These are phyloP conservation scores for Ceyx melanurus DNA, from an alignment of 2,113 vertebrate species.

Conservation along the genomic window DNA sequence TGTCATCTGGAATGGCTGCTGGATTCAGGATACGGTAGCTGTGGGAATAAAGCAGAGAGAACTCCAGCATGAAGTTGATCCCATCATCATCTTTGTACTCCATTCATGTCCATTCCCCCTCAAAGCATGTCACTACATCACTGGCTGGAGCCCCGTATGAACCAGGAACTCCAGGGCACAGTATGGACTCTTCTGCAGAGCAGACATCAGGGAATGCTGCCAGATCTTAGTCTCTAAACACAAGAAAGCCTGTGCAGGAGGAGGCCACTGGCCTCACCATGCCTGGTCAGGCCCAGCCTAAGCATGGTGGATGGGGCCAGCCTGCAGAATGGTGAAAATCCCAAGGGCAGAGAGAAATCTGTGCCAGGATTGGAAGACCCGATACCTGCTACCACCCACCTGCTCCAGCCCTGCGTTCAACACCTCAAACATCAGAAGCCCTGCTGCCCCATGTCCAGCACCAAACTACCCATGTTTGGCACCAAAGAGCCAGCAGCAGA, in stretches of 20 bases:
- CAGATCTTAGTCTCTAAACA: neutral
- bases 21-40: slow-evolving; percentile 95
- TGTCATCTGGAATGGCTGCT: slow-evolving; percentile 90
- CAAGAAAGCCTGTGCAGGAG: neutral
- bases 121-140: neutral
- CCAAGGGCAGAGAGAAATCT: neutral
- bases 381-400: neutral
- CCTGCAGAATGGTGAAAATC: neutral
- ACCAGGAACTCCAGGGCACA: neutral
- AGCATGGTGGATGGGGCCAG: neutral
- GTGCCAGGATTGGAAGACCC: neutral
- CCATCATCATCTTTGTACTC: neutral
- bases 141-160: neutral
- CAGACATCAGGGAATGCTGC: neutral
- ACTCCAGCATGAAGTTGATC: neutral
- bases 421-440: neutral
- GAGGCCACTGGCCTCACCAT: neutral
- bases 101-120: neutral
- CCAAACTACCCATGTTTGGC: neutral
- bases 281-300: neutral
- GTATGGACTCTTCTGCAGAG: neutral
- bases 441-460: neutral
- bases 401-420: neutral
- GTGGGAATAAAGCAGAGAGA: neutral
- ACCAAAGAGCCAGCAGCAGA: neutral